Percentiles rank a stretch among this genome's conserved stretches.
Conservation (phyloP, 2,888 invertebrate genomes). For the Caradrina kadenii region DNA sequence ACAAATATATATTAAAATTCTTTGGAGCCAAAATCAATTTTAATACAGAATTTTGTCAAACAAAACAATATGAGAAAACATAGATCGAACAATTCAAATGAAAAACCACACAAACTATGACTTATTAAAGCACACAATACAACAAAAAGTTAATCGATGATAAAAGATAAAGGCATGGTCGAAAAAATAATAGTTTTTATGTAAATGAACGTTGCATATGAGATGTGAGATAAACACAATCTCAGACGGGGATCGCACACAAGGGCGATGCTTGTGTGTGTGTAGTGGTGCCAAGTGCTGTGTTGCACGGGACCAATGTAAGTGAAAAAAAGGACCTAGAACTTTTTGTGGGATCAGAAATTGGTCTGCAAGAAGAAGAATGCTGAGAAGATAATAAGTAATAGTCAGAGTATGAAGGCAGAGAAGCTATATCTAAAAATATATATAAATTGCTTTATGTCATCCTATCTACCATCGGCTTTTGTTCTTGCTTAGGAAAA, state of each 20-base stretch:
- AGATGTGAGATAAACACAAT: conserved; percentile 73
- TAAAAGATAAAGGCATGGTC: conserved; percentile 71
- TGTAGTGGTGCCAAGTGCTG: conserved; percentile 54
- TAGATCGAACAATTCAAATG: conserved; percentile 1
- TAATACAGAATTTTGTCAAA: background rate
- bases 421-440: background rate
- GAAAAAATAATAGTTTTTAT: conserved; percentile 84
- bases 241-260: conserved; percentile 66
- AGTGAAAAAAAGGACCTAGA: conserved; percentile 7
- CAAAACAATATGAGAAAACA: background rate
- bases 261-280: conserved; percentile 53
- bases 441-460: too few species aligned
- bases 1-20: background rate
- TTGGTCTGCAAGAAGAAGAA: background rate
- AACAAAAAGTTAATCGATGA: conserved; percentile 77
- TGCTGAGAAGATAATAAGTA: background rate
- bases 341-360: background rate
- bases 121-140: conserved; percentile 57
- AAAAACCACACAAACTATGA: conserved; percentile 37
- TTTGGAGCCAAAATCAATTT: background rate
- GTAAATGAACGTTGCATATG: conserved; percentile 82
- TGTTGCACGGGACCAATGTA: conserved; percentile 32
- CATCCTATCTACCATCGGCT: too few species aligned
- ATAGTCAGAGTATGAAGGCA: background rate
- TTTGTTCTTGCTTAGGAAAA: too few species aligned